Base-by-base conservation (phyloP, 2,797 vertebrate species). In the Enteromius anoplus region DNA sequence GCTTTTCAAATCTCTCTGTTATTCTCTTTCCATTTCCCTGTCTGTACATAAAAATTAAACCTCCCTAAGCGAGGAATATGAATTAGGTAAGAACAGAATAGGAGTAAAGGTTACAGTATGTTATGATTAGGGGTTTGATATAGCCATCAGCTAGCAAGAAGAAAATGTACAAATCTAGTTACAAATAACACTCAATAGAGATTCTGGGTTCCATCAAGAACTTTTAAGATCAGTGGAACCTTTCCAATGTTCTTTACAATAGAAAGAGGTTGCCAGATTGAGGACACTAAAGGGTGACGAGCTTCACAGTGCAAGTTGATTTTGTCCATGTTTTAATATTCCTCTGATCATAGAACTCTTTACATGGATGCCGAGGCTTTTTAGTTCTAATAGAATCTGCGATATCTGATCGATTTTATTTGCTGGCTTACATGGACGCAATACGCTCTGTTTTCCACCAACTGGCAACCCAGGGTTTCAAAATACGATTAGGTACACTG, bases 1-100 rank as follows among this genome's bases (percentile, higher is more conserved):
- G 81, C 66, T 81, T 88, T 82, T 17, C 86, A 89, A 73, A 82
- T 55, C 79, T 73, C 78, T 75, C 78, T 65, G 51, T 66, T 60
- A 55, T 37, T 47, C 73, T 72, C 51, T 45, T 53, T 40, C 65
- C 34, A 40, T 42, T 51, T 51, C 21, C 55, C 73, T n/a, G 47
- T 77, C 65, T 83, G 84, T 80, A n/a, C 55, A 82, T 76, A 84
- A 86, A 76, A 73, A 69, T 80, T 75, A 75, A 87, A 26, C 71
- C 64, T 42, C 64, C 78, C 81, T 62, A 71, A 83, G 78, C 76
- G 4, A 11, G 73, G 55, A 81, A 65, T 55, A 34, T 21, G 29
- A 77, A 87, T 82, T 53, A 72, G 75, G 73, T 19, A 47, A 64
- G 15, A 32, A 37, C 65, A 51, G 42, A 37, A 60, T 32, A 85